These are phyloP conservation scores for Saccostrea glomerata DNA, from an alignment of 1,140 invertebrate genomes.

Conservation along the genomic window DNA sequence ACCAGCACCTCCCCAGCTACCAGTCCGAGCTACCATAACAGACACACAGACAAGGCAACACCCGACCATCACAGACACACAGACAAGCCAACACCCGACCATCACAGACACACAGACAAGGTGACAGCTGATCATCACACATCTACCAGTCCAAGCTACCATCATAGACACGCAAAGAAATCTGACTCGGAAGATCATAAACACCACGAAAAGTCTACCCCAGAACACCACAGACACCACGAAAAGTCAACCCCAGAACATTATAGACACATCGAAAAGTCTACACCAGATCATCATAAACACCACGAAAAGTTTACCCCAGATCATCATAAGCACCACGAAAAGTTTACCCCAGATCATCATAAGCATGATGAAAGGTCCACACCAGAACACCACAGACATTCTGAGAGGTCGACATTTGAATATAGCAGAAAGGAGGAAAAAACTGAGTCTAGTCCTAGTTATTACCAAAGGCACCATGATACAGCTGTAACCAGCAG, in stretches of 20 bases:
- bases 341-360: background rate
- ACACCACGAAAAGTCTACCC: background rate
- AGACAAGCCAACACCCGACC: background rate
- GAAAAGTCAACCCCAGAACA: background rate
- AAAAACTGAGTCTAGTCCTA: background rate
- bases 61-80: background rate
- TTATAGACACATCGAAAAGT: background rate
- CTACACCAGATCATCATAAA: background rate
- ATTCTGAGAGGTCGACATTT: background rate
- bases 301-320: background rate
- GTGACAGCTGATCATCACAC: background rate
- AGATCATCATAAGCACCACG: background rate
- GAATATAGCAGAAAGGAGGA: background rate
- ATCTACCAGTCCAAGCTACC: conserved; percentile 3
- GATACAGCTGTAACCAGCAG: background rate
- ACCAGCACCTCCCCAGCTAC: conserved; percentile 19
- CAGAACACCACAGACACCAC: background rate
- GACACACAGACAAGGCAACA: background rate
- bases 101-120: background rate
- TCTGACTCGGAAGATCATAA: background rate
- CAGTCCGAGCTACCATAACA: background rate
- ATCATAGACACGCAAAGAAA: background rate
- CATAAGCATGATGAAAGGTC: background rate
- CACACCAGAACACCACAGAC: background rate
- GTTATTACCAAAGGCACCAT: conserved; percentile 14